Percentiles rank a stretch among this genome's conserved stretches.
These are phyloP conservation scores for Chlorops oryzae DNA, from an alignment of 1,140 invertebrate genomes.

Conservation along the genomic window DNA sequence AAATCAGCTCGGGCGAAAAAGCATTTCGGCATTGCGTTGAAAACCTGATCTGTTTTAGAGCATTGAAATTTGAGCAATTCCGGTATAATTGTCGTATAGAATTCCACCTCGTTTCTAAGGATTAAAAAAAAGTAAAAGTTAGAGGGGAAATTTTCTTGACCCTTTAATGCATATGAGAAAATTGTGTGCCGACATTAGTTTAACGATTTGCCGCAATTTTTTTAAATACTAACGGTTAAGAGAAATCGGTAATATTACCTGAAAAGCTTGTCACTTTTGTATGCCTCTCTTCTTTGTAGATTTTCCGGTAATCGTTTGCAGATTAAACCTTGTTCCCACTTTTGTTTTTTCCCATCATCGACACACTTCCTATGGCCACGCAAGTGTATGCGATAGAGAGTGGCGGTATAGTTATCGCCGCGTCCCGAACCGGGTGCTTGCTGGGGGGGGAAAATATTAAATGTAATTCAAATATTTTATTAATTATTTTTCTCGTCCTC, in stretches of 20 bases:
- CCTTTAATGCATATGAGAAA: no score
- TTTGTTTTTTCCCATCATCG: conserved; percentile 40
- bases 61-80: conserved; percentile 55
- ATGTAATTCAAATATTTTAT: no score
- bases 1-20: conserved; percentile 58
- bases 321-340: conserved; percentile 59
- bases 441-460: conserved; percentile 40
- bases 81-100: conserved; percentile 64
- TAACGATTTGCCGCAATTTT: no score
- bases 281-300: conserved; percentile 56
- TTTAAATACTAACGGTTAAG: no score
- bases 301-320: conserved; percentile 65
- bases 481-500: no score
- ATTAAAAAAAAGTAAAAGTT: conserved; percentile 2
- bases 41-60: conserved; percentile 48
- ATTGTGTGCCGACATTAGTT: no score
- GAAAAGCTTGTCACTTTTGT: conserved; percentile 64
- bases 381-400: conserved; percentile 59
- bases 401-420: conserved; percentile 68
- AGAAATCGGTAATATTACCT: conserved; percentile 29
- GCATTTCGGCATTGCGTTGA: conserved; percentile 59
- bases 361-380: conserved; percentile 51
- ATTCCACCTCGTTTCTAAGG: conserved; percentile 60
- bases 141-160: no score
- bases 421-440: conserved; percentile 61